Base-by-base conservation (phyloP, 2,113 vertebrate species). In the Apodemus sylvaticus region DNA sequence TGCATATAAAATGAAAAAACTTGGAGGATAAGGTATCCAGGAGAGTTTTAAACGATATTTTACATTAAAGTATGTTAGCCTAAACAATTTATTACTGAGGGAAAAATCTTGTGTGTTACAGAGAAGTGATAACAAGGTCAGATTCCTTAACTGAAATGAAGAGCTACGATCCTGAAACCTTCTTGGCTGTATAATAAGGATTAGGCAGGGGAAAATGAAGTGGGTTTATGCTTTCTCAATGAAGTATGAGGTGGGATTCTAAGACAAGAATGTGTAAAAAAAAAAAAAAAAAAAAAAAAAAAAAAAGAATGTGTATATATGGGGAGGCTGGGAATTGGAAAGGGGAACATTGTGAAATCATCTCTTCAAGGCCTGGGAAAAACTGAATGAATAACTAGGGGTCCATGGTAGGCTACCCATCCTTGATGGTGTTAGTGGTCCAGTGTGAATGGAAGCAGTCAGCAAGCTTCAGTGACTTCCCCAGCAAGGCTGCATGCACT, bases 261-360 rank as follows among this genome's bases (percentile, higher is more conserved):
- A 85, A 90, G 8, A n/a, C 62, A 45, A 92, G 86, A 89, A 51
- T n/a, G 70, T 86, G 94, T 89, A 81, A n/a, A n/a, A n/a, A n/a
- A n/a, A n/a, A n/a, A n/a, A n/a, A n/a, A n/a, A n/a, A n/a, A n/a
- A n/a, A n/a, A n/a, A n/a, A n/a, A n/a, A n/a, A n/a, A n/a, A n/a
- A n/a, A n/a, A n/a, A n/a, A 45, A 92, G 86, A 89, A 51, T n/a
- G 70, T 86, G 94, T 89, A 81, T 22, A 10, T 79, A 34, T 51
- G 42, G 53, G 82, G 20, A 89, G 77, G 68, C 73, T 83, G 24
- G 86, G 62, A 78, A 68, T 76, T 5, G 29, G 89, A 87, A 71
- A 70, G 74, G 82, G 62, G 26, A 81, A 31, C 20, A 22, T 11
- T 51, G 39, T 76, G 45, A 87, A n/a, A 53, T 36, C 24, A 10